Evolutionary conservation across 2,797 vertebrate genomes (phyloP), one percentile per base, ranked within the genome.

Genomic region (Podarcis lilfordi): DNA sequence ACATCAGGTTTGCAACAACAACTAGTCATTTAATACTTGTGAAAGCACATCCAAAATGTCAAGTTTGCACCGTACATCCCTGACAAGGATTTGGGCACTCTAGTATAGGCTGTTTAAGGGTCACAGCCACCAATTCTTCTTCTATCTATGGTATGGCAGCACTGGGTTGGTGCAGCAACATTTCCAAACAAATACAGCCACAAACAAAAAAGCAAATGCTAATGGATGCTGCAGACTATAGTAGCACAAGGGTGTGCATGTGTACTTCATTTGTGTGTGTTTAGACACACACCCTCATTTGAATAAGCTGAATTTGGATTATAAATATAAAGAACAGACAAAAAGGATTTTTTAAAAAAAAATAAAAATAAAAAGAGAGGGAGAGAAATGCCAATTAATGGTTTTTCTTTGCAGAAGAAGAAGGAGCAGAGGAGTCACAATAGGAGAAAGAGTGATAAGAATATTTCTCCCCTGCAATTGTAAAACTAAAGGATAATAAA

Each of bases 401-500:
- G 79, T 72, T 94, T 87, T 81, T 75, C 86, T 93, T 89, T 91
- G 50, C 89, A 80, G 86, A 89, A 72, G 89, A 82, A 94, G 72
- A 74, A 37, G 72, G 27, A 71, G 61, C 77, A 81, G 66, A 86
- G 11, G 32, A 82, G 78, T 82, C 55, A 69, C 82, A 64, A 76
- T 71, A 64, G 78, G 43, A 92, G 88, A 92, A 93, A 79, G 88
- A 91, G 86, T n/a, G 95, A 95, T 96, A 95, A 96, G 94, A 75
- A 87, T 90, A 37, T 92, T 93, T 82, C 87, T 86, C 85, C 82
- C 88, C 64, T 68, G 90, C 84, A 91, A 89, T 83, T 90, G 61
- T 94, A 93, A 95, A 95, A 95, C 94, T 93, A 92, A 94, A 93
- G 91, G 85, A 92, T 91, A 95, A 95, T 91, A 89, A 91, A 88